Evolutionary conservation across 2,113 vertebrate species (phyloP).

Genomic region (Oncorhynchus mykiss): DNA sequence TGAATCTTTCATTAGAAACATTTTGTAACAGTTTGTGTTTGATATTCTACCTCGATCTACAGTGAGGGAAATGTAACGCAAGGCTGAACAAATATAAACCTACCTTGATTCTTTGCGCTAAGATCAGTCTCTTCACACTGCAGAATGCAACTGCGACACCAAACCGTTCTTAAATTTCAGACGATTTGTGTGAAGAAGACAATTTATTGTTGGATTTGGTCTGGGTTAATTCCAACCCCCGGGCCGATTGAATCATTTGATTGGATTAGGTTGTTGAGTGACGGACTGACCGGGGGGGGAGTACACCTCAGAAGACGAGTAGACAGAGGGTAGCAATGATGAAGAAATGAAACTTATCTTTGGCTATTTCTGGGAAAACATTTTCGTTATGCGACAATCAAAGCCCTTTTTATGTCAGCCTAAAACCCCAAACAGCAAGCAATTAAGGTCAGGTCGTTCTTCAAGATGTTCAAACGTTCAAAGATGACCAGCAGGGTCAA

Average conservation of each 20-base stretch:
- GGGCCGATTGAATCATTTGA: neutral
- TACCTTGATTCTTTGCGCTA: neutral
- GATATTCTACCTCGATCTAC: too few species aligned
- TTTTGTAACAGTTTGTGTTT: too few species aligned
- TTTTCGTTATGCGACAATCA: too few species aligned
- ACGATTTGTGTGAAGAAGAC: neutral
- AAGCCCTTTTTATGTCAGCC: too few species aligned
- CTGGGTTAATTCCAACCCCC: slow-evolving; percentile 14
- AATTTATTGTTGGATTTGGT: neutral
- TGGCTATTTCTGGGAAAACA: neutral
- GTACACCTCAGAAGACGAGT: neutral
- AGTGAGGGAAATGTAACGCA: too few species aligned
- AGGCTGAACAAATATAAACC: neutral
- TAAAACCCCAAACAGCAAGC: too few species aligned
- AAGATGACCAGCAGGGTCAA: too few species aligned
- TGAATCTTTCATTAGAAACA: too few species aligned
- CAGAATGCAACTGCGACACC: neutral
- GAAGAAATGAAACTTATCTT: slow-evolving; percentile 16
- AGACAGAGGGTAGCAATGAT: rapidly evolving
- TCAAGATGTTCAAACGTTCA: too few species aligned
- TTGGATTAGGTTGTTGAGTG: slow-evolving; percentile 35
- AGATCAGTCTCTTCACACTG: neutral
- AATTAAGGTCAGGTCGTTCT: too few species aligned
- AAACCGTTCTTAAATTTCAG: neutral
- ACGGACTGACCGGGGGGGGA: rapidly evolving